Conservation (phyloP, 2,888 invertebrate species). For the Notodonta dromedarius region DNA sequence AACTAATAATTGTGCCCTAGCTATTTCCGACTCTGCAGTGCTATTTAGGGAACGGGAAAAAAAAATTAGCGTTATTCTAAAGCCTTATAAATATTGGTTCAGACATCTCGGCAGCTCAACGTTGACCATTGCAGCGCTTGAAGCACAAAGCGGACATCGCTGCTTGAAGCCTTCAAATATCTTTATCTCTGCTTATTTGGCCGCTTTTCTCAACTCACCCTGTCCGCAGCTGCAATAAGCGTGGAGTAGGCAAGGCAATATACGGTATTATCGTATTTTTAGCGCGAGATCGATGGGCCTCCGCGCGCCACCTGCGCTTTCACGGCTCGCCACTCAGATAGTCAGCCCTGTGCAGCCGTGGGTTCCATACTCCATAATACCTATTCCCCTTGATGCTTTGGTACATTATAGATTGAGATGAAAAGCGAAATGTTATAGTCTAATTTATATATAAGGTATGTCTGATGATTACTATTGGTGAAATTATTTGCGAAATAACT, state of each 20-base stretch:
- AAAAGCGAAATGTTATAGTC: too few relatives aligned
- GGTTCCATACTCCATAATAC: not conserved
- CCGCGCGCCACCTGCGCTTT: conserved; percentile 61
- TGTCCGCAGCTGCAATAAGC: conserved; percentile 13
- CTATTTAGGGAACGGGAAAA: too few relatives aligned
- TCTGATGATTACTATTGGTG: too few relatives aligned
- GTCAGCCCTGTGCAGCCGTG: not conserved
- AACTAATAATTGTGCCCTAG: too few relatives aligned
- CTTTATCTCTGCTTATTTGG: not conserved
- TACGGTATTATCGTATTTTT: conserved; percentile 68
- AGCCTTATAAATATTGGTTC: too few relatives aligned
- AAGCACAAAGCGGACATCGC: not conserved
- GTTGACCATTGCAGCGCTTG: not conserved
- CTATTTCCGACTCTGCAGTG: too few relatives aligned
- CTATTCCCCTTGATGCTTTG: not conserved
- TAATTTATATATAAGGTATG: too few relatives aligned
- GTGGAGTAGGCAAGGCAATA: conserved; percentile 43
- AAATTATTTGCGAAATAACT: too few relatives aligned
- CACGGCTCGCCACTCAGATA: conserved; percentile 23
- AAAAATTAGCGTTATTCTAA: too few relatives aligned
- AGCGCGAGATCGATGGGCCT: conserved; percentile 67
- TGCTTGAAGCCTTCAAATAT: not conserved
- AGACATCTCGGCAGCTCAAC: too few relatives aligned
- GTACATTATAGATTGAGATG: not conserved
- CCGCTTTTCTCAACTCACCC: conserved; percentile 10